Percentiles rank a stretch among this genome's conserved stretches.
Conservation (phyloP, 1,140 invertebrate species). For the Chironomus tepperi region DNA sequence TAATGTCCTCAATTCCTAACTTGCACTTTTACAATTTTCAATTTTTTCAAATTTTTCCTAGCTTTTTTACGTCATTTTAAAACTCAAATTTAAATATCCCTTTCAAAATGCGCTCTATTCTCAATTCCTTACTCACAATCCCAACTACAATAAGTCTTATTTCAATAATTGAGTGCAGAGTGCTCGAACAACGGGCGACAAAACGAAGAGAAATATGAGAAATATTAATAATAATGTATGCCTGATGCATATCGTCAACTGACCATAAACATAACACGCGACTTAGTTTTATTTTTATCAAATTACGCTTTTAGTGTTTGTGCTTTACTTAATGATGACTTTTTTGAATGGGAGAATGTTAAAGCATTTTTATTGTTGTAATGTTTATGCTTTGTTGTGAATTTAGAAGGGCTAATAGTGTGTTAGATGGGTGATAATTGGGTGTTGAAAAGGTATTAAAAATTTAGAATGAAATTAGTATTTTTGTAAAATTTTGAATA, state of each 20-base stretch:
- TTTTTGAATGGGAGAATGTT: background rate
- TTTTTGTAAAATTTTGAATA: too few relatives aligned
- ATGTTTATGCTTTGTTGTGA: background rate
- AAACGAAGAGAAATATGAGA: background rate
- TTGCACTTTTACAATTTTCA: too few relatives aligned
- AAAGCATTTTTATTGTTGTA: background rate
- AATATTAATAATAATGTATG: conserved; percentile 5
- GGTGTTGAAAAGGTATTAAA: too few relatives aligned
- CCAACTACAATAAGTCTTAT: background rate
- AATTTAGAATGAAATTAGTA: too few relatives aligned
- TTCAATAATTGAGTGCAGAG: background rate
- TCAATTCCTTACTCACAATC: background rate
- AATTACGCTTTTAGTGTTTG: background rate
- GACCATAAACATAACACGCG: conserved; percentile 19
- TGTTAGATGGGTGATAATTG: too few relatives aligned
- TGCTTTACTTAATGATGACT: conserved; percentile 9
- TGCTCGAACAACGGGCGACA: background rate
- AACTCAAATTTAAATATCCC: too few relatives aligned
- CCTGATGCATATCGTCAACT: conserved; percentile 20
- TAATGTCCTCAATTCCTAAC: too few relatives aligned
- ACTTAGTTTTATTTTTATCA: conserved; percentile 8
- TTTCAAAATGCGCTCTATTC: too few relatives aligned
- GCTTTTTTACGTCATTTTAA: too few relatives aligned
- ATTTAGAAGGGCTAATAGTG: too few relatives aligned
- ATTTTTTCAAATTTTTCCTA: too few relatives aligned